Evolutionary conservation across 2,113 vertebrate species (phyloP).

Genomic region (Rynchops niger): DNA sequence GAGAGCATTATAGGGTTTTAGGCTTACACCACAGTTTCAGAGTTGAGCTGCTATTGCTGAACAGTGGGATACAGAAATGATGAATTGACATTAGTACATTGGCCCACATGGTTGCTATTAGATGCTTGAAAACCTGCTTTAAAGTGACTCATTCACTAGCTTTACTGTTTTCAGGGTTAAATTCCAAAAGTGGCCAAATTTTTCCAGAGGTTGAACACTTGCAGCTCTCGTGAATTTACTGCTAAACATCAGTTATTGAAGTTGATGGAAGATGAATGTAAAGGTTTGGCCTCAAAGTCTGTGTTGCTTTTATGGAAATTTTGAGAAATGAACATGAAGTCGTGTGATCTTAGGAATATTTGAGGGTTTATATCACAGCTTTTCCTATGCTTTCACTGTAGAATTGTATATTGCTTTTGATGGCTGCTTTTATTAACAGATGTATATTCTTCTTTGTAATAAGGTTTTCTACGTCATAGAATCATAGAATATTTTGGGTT

Average conservation of each 20-base stretch:
- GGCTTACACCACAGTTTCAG: neutral
- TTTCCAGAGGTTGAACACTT: slow-evolving; percentile 12
- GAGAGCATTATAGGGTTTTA: neutral
- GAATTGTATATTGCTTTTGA: neutral
- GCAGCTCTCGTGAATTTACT: slow-evolving; percentile 21
- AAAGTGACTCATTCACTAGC: neutral
- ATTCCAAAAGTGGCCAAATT: neutral
- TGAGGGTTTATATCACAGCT: neutral
- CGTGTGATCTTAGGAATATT: neutral
- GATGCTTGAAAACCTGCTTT: neutral
- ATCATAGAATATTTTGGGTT: neutral
- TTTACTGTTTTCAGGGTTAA: slow-evolving; percentile 6
- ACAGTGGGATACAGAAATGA: neutral
- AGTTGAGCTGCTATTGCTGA: neutral
- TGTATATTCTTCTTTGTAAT: neutral
- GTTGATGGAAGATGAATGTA: slow-evolving; percentile 27
- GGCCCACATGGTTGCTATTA: neutral
- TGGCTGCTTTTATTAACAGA: neutral
- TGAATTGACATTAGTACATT: neutral
- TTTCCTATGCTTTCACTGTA: neutral
- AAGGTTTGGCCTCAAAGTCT: slow-evolving; percentile 1
- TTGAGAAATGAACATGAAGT: neutral
- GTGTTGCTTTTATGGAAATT: neutral
- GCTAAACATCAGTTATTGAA: slow-evolving; percentile 17
- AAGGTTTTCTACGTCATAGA: neutral